A percentile compares a stretch with the other conserved stretches of the same genome.
Conservation (phyloP, 2,113 vertebrate genomes). For the Anolis sagrei region DNA sequence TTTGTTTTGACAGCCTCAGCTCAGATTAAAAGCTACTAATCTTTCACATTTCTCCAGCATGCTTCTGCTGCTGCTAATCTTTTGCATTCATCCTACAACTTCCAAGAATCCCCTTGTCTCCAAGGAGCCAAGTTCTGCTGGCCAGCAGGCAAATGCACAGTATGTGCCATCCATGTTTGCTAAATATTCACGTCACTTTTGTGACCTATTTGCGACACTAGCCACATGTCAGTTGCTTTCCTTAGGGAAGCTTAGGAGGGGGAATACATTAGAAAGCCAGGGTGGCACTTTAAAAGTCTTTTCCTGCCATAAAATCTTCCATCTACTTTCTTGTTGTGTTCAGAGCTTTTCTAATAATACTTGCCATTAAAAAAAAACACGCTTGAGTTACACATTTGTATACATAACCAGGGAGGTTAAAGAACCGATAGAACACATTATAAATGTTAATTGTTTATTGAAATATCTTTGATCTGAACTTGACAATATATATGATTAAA, state of each 20-base stretch:
- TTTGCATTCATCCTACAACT: not conserved
- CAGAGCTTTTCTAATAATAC: not conserved
- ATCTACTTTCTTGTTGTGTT: not conserved
- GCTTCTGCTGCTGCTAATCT: not conserved
- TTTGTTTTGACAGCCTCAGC: not conserved
- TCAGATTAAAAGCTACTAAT: too few species aligned
- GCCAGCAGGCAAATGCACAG: not conserved
- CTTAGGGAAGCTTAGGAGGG: not conserved
- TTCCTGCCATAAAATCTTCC: not conserved
- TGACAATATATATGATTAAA: too few species aligned
- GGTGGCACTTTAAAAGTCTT: slow-evolving; percentile 10
- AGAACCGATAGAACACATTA: too few species aligned
- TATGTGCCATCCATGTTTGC: not conserved
- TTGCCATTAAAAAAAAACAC: not conserved
- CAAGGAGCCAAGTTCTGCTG: not conserved
- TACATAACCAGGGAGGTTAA: not conserved
- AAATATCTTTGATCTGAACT: too few species aligned
- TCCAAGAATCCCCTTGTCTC: not conserved
- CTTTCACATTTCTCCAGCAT: not conserved
- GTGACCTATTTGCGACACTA: not conserved
- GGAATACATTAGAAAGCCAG: slow-evolving; percentile 14
- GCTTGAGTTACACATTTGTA: not conserved
- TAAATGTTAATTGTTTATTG: too few species aligned
- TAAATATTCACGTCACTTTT: not conserved
- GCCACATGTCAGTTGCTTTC: not conserved